A percentile compares a stretch with the other conserved stretches of the same genome.
Evolutionary conservation across 2,888 invertebrate genomes (phyloP).

Genomic region (Nematopogon swammerdamellus): DNA sequence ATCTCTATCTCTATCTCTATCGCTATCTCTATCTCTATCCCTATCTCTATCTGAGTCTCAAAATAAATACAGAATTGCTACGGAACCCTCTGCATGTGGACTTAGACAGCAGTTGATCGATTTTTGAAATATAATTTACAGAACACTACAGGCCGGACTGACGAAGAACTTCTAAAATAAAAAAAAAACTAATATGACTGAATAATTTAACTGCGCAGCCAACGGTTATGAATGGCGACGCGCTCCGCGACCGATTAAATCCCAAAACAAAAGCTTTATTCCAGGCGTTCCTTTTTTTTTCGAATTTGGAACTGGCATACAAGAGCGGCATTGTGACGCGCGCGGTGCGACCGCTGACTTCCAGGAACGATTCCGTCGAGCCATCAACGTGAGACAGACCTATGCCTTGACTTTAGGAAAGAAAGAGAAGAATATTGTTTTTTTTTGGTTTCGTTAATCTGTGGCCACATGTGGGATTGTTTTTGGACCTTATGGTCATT

Average conservation of each 20-base stretch:
- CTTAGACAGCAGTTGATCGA: too few species aligned
- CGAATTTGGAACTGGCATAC: constrained; percentile 17
- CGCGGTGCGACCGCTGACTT: constrained; percentile 36
- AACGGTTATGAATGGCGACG: background rate
- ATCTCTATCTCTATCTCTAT: too few species aligned
- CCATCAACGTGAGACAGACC: constrained; percentile 17
- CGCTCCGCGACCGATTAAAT: background rate
- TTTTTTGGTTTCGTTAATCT: constrained; percentile 34
- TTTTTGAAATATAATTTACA: too few species aligned
- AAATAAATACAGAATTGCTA: too few species aligned
- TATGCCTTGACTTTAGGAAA: background rate
- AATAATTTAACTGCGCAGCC: background rate
- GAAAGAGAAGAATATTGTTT: background rate
- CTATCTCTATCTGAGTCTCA: too few species aligned
- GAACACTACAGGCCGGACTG: too few species aligned
- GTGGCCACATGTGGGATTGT: constrained; percentile 55
- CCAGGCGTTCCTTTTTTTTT: background rate
- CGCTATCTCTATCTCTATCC: too few species aligned
- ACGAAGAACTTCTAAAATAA: too few species aligned
- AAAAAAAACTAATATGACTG: too few species aligned
- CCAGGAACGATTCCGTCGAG: constrained; percentile 51
- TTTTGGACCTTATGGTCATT: constrained; percentile 54
- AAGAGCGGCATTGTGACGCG: constrained; percentile 51
- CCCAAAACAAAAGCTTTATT: background rate
- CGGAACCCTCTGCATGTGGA: too few species aligned